Conservation (phyloP, 2,888 invertebrate species). For the Polymixis flavicincta region DNA sequence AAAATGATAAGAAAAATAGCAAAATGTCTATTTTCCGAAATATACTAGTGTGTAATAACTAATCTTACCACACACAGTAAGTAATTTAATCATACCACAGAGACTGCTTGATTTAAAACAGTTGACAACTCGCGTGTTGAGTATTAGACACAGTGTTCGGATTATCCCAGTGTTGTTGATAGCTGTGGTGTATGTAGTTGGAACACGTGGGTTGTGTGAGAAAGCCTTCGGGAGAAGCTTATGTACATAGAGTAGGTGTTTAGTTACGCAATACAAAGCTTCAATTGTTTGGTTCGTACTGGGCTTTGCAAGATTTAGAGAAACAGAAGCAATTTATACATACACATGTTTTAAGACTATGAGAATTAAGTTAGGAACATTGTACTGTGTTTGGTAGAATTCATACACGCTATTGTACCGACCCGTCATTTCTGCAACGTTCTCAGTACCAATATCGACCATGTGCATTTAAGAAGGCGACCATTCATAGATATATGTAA, state of each 20-base stretch:
- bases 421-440: no score
- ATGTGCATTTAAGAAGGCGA: neutral
- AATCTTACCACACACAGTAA: neutral
- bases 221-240: neutral
- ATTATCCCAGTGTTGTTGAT: neutral
- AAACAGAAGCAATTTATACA: no score
- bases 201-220: constrained; percentile 5
- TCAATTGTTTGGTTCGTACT: no score
- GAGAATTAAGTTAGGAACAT: no score
- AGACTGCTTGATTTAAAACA: neutral
- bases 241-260: neutral
- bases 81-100: neutral
- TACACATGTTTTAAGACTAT: no score
- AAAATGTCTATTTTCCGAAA: no score
- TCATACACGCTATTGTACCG: no score
- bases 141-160: neutral
- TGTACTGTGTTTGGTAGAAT: no score
- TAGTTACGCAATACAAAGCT: neutral
- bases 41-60: neutral
- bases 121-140: no score
- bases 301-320: no score
- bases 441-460: no score
- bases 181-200: neutral
- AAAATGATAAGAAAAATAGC: no score
- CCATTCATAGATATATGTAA: neutral